Base-by-base conservation (phyloP, 92 coral and sea anemone species). In the Parazoanthus darwini region DNA sequence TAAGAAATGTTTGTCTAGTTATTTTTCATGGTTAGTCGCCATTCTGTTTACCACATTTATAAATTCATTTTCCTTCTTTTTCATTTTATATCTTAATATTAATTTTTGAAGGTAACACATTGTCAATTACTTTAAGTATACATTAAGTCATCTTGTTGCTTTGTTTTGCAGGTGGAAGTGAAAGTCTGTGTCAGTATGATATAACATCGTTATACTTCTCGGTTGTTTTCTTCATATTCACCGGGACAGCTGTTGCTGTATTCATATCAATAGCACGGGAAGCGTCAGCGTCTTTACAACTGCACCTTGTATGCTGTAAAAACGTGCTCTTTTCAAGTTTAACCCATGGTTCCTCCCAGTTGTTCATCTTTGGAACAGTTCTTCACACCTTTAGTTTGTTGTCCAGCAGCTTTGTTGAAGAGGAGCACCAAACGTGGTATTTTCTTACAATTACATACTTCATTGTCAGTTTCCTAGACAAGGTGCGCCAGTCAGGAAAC, bases 401-500 rank as follows among this genome's bases (percentile, higher is more conserved):
- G 66, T 97, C 99, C 15, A 97, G 96, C 63, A 97, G 99, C 85
- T 97, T 97, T 83, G 98, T 97, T 0, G 99, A 97, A 74, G 99
- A 97, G 79, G 99, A 97, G 38, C 99, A 97, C 77, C 99, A 97
- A 84, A 93, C 98, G 0, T 97, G 98, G 99, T 95, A 97, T 59
- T 95, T 95, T 85, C 82, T 97, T 13, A 91, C 94, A 0, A 87
- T 91, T 5, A 74, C 96, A 4, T 95, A 95, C 33, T 94, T 92
- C 72, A 43, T 97, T 29, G 26, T 90, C 13, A 74, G 88, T 56
- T 90, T 94, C 8, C 74, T 54, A 18, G 88, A 90, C 75, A 92
- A 42, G 37, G 68, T 8, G 11, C 5, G 39, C 13, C 66, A 25
- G 59, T 80, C 75, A 23, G 70, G 65, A 33, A 23, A 16, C 18